phyloP scores from a whole-genome alignment of 2,888 invertebrate species.

The Temnothorax unifasciatus region DNA sequence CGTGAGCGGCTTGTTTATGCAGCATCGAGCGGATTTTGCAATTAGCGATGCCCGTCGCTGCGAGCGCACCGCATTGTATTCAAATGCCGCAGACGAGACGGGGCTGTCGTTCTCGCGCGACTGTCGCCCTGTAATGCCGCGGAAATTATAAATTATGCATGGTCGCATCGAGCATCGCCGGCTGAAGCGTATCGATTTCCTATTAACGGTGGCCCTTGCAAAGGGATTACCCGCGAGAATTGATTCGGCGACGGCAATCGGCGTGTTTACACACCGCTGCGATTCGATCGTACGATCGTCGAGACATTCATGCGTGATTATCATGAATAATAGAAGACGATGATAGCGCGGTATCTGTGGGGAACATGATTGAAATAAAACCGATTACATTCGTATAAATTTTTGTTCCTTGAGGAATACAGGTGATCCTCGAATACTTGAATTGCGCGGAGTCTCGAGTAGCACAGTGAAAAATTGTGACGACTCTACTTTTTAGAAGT shows the following conservation, averaged over 20 bases:
- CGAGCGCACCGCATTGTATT: conserved; percentile 78
- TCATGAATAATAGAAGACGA: conserved; percentile 10
- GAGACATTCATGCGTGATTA: conserved; percentile 24
- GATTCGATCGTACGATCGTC: neutral
- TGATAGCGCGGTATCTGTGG: neutral
- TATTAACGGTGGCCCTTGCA: conserved; percentile 34
- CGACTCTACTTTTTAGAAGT: too few relatives aligned
- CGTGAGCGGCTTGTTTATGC: conserved; percentile 62
- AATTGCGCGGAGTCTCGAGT: too few relatives aligned
- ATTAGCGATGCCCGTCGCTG: conserved; percentile 76
- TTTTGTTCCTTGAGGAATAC: neutral
- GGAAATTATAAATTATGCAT: conserved; percentile 52
- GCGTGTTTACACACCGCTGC: conserved; percentile 39
- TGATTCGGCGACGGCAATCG: conserved; percentile 42
- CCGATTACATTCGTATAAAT: neutral
- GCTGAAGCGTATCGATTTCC: conserved; percentile 27
- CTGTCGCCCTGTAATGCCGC: conserved; percentile 24
- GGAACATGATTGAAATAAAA: neutral
- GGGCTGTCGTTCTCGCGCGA: conserved; percentile 51
- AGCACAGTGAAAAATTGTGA: too few relatives aligned
- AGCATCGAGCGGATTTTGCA: conserved; percentile 74
- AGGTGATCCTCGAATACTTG: too few relatives aligned
- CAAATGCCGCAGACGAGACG: conserved; percentile 73
- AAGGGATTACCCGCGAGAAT: conserved; percentile 50
- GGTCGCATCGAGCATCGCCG: conserved; percentile 30